phyloP scores from a whole-genome alignment of 2,113 vertebrate genomes.

The Nycticebus coucang region DNA sequence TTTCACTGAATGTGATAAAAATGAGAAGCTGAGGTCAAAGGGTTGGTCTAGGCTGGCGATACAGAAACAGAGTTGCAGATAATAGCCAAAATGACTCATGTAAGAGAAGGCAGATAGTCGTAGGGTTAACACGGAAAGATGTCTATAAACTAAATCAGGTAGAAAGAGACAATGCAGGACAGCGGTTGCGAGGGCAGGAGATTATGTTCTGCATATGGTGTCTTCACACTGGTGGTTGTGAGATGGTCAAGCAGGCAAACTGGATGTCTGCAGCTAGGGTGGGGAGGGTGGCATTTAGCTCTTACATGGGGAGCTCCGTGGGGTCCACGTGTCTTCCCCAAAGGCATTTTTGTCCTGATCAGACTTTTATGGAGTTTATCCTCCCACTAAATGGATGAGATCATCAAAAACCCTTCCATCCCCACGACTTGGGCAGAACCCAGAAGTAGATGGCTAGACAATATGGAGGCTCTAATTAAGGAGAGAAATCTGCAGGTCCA shows the following conservation, averaged over 20 bases:
- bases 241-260: neutral
- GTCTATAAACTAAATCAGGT: neutral
- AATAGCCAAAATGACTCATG: neutral
- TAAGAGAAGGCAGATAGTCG: neutral
- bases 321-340: neutral
- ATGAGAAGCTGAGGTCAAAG: neutral
- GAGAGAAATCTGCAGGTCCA: slow-evolving; percentile 67
- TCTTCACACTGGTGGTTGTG: neutral
- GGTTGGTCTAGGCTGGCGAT: neutral
- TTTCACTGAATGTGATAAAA: neutral
- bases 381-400: slow-evolving; percentile 69
- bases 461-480: slow-evolving; percentile 77
- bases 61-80: neutral
- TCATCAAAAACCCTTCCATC: slow-evolving; percentile 69
- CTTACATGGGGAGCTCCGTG: neutral
- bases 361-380: slow-evolving; percentile 59
- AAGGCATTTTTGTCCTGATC: slow-evolving; percentile 53
- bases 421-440: slow-evolving; percentile 63
- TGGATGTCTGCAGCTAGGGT: neutral
- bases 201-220: neutral
- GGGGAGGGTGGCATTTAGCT: too few species aligned
- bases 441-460: slow-evolving; percentile 77
- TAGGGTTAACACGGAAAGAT: neutral
- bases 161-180: neutral
- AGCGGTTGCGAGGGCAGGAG: neutral